Evolutionary conservation across 2,888 invertebrate species (phyloP).

Genomic region (Monoplex corrugatus): DNA sequence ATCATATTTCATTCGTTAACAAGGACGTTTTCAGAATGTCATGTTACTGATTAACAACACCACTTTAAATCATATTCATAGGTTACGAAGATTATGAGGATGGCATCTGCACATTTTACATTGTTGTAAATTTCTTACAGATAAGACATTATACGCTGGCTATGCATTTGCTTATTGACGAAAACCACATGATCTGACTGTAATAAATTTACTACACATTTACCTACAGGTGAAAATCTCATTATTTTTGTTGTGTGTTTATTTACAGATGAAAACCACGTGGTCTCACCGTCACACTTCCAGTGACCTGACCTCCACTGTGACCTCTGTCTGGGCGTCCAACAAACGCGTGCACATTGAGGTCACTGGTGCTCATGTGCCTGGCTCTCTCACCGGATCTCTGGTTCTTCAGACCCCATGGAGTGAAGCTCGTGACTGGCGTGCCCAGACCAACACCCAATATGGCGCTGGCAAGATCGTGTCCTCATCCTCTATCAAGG

Average conservation of each 20-base stretch:
- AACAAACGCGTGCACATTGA: slow-evolving; percentile 34
- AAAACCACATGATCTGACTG: too few species aligned
- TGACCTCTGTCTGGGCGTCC: slow-evolving; percentile 6
- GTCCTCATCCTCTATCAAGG: slow-evolving; percentile 33
- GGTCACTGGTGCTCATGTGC: slow-evolving; percentile 20
- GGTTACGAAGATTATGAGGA: too few species aligned
- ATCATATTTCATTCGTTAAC: too few species aligned
- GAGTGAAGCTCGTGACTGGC: slow-evolving; percentile 30
- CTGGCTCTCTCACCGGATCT: slow-evolving; percentile 16
- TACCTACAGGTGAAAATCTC: too few species aligned
- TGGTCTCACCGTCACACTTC: slow-evolving; percentile 22
- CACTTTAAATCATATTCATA: too few species aligned
- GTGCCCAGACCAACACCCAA: slow-evolving; percentile 8
- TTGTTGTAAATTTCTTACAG: too few species aligned
- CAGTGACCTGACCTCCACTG: slow-evolving; percentile 14
- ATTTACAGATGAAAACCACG: slow-evolving; percentile 11
- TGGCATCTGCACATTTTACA: too few species aligned
- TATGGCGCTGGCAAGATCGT: slow-evolving; percentile 31
- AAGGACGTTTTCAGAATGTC: too few species aligned
- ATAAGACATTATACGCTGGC: too few species aligned
- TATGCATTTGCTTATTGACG: too few species aligned
- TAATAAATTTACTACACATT: too few species aligned
- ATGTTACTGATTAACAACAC: too few species aligned
- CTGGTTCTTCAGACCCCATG: slow-evolving; percentile 20
- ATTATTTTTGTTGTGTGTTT: not conserved